Evolutionary conservation across 2,888 invertebrate species (phyloP).

Genomic region (Oxystoma pomonae): DNA sequence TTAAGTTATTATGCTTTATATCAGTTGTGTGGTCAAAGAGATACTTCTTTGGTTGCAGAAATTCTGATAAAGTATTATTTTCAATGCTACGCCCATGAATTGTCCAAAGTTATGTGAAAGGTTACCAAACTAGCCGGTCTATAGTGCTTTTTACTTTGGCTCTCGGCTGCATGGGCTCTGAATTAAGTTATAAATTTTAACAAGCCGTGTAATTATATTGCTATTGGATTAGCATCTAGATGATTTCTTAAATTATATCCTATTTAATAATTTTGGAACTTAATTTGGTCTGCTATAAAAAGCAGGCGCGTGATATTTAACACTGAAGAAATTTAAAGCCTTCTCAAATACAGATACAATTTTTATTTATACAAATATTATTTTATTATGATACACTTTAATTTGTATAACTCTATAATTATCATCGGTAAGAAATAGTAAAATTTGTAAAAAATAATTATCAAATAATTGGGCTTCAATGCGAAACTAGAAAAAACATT

Average conservation of each 20-base stretch:
- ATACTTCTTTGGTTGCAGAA: not conserved
- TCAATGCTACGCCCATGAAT: not conserved
- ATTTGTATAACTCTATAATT: too few species aligned
- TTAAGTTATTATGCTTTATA: too few species aligned
- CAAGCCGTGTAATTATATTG: conserved; percentile 22
- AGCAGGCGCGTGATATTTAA: too few species aligned
- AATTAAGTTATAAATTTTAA: conserved; percentile 27
- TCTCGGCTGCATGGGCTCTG: not conserved
- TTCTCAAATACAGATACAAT: too few species aligned
- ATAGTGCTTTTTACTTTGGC: not conserved
- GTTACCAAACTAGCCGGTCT: conserved; percentile 2
- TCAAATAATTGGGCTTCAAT: too few species aligned
- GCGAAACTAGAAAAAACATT: too few species aligned
- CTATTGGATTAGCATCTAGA: not conserved
- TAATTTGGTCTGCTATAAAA: not conserved
- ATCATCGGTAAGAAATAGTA: too few species aligned
- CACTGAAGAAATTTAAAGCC: too few species aligned
- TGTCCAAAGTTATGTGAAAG: conserved; percentile 3
- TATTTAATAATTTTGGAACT: not conserved
- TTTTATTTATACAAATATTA: too few species aligned
- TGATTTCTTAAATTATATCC: not conserved
- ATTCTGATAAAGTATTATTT: not conserved
- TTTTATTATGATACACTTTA: too few species aligned
- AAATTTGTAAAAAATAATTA: too few species aligned
- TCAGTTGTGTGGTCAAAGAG: too few species aligned